These are phyloP conservation scores for Hiodon tergisus DNA, from an alignment of 2,113 vertebrate genomes.

Conservation along the genomic window DNA sequence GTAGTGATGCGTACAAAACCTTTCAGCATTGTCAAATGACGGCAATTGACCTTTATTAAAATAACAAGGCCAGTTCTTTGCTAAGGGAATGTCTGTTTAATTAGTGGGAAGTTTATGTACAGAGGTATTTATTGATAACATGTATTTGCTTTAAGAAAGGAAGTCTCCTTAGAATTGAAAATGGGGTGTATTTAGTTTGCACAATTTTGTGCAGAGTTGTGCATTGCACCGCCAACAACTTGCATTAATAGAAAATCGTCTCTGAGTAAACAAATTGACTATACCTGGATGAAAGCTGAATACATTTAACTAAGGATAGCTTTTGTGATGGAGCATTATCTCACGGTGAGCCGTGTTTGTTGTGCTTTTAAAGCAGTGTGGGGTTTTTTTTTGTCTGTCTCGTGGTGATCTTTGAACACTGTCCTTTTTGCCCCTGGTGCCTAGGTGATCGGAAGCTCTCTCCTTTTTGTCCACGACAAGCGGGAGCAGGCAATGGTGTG, in stretches of 20 bases:
- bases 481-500: slow-evolving; percentile 89
- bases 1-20: slow-evolving; percentile 1
- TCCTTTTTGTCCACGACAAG: slow-evolving; percentile 93
- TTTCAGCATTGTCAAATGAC: neutral
- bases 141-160: neutral
- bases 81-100: slow-evolving; percentile 19
- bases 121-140: neutral
- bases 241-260: neutral
- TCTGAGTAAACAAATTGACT: neutral
- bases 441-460: slow-evolving; percentile 96
- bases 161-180: neutral
- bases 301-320: too few species aligned
- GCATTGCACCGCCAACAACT: neutral
- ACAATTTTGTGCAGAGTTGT: neutral
- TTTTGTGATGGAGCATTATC: too few species aligned
- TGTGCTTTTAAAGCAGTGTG: neutral
- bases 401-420: slow-evolving; percentile 6
- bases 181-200: neutral
- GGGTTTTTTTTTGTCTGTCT: neutral
- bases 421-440: slow-evolving; percentile 6
- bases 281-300: neutral
- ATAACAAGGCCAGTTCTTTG: neutral
- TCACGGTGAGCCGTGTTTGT: too few species aligned
- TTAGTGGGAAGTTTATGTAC: slow-evolving; percentile 23
- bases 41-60: slow-evolving; percentile 1